Base-by-base conservation (phyloP, 2,797 vertebrate genomes). In the Coendou prehensilis region DNA sequence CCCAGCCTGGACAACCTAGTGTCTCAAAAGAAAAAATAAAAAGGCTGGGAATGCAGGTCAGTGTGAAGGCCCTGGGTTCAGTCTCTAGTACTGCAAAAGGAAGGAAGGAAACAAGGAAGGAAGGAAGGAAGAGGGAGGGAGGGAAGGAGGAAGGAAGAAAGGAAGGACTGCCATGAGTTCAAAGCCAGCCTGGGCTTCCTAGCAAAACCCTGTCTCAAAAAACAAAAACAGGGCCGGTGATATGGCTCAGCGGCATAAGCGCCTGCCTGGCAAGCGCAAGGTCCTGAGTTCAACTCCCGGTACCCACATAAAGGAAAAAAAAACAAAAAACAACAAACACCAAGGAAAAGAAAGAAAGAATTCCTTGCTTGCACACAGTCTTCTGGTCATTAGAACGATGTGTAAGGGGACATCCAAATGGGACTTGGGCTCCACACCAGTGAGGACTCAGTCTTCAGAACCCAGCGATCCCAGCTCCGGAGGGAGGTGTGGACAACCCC, bases 401-500 rank as follows among this genome's bases (percentile, higher is more conserved):
- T 33, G 17, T 23, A 63, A 26, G 2, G 18, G 54, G 82, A 56
- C 11, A 1, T 28, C 45, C 22, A 47, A 17, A 26, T 2, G 64
- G 73, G 84, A 4, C 10, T 9, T 26, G 59, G 22, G 52, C 9
- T 63, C 79, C 41, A 33, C 2, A 15, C 61, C 4, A 22, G 37
- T 0, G 81, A 45, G 26, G 57, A 17, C 28, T 52, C 22, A 1
- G 33, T n/a, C 23, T 37, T 15, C 30, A 52, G 30, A 50, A 52
- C 37, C 50, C 52, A 11, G 15, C 52, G 9, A 1, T 33, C 41
- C 63, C 9, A 17, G 1, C 18, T 41, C 56, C 15, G 13, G 73
- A 14, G 33, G 6, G 47, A 54, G 81, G 28, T 13, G n/a, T 41
- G 67, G 54, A 22, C 6, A 8, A 4, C 73, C 0, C 0, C 18